Evolutionary conservation across 2,888 invertebrate genomes (phyloP).

Genomic region (Acrocyrtus sp.): DNA sequence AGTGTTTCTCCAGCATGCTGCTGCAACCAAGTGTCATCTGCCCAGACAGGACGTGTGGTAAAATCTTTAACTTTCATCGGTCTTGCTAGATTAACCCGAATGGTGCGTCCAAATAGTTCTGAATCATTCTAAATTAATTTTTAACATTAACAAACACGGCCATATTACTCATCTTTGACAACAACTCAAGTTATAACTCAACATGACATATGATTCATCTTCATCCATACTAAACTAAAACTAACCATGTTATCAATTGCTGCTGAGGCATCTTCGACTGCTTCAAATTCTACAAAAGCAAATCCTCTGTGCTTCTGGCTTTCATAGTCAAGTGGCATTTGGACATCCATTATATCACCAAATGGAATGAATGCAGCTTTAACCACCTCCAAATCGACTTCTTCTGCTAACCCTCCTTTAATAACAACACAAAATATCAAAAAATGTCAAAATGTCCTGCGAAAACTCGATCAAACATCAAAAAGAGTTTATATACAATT

Average conservation of each 20-base stretch:
- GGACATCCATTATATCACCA: constrained; percentile 97
- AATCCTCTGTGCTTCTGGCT: constrained; percentile 98
- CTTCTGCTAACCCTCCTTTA: constrained; percentile 84
- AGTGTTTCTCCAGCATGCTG: constrained; percentile 94
- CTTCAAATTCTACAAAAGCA: constrained; percentile 98
- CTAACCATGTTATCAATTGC: constrained; percentile 98
- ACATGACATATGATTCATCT: too few relatives aligned
- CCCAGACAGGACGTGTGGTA: constrained; percentile 95
- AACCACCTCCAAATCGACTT: constrained; percentile 94
- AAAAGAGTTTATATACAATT: neutral
- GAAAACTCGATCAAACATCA: neutral
- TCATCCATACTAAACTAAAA: too few relatives aligned
- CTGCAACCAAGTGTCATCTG: constrained; percentile 98
- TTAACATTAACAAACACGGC: too few relatives aligned
- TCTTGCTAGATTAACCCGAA: constrained; percentile 95
- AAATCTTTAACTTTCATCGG: constrained; percentile 97
- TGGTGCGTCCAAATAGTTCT: constrained; percentile 95
- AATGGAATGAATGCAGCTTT: constrained; percentile 98
- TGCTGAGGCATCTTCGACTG: constrained; percentile 96
- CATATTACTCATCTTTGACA: neutral
- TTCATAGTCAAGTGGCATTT: constrained; percentile 98
- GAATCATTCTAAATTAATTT: constrained; percentile 96
- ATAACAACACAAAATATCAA: neutral
- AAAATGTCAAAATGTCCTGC: neutral
- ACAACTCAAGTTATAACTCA: neutral